phyloP scores from a whole-genome alignment of 2,113 vertebrate species.

The Zapus hudsonius region DNA sequence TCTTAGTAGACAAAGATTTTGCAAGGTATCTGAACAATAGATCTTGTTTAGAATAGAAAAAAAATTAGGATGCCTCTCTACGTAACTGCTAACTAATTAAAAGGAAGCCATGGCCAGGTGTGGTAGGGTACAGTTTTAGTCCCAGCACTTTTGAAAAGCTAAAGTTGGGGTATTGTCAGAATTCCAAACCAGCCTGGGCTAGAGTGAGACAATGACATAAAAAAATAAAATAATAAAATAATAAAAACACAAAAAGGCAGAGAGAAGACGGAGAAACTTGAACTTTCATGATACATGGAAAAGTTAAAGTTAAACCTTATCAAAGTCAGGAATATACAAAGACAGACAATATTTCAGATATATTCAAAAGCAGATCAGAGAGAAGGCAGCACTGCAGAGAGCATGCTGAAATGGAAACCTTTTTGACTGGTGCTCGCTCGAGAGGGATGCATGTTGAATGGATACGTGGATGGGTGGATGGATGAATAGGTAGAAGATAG shows the following conservation, averaged over 20 bases:
- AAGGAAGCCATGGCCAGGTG: too few species aligned
- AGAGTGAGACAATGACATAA: too few species aligned
- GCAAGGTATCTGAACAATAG: background rate
- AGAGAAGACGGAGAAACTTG: background rate
- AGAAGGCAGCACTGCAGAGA: conserved; percentile 1
- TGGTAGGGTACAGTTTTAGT: too few species aligned
- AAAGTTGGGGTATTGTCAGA: too few species aligned
- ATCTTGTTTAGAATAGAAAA: background rate
- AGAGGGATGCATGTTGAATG: background rate
- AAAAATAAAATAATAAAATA: too few species aligned
- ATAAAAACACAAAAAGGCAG: background rate
- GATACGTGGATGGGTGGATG: background rate
- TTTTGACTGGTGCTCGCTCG: too few species aligned
- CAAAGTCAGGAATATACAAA: background rate
- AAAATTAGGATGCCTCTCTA: background rate
- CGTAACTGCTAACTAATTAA: background rate
- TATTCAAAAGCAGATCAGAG: conserved; percentile 1
- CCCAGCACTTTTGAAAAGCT: too few species aligned
- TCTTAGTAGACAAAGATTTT: conserved; percentile 12
- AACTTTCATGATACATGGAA: background rate
- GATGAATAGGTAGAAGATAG: background rate
- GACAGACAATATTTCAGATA: background rate
- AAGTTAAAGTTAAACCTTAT: conserved; percentile 13
- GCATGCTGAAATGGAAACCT: background rate
- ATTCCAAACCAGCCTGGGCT: too few species aligned